Evolutionary conservation across 2,888 invertebrate species (phyloP).

Genomic region (Alloscopus bannaensis): DNA sequence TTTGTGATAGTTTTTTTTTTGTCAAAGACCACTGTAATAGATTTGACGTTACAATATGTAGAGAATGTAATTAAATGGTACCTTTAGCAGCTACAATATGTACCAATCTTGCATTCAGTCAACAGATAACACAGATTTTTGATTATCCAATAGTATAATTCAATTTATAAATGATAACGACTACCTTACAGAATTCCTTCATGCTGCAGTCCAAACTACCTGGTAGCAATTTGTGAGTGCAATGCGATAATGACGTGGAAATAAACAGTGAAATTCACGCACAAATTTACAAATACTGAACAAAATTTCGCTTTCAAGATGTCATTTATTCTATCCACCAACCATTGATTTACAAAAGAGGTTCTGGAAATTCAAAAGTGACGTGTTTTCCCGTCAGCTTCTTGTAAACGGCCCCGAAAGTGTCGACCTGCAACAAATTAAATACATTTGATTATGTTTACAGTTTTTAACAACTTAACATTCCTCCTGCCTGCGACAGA

Average conservation of each 20-base stretch:
- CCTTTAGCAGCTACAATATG: too few relatives aligned
- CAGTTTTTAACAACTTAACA: conserved; percentile 12
- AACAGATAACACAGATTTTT: too few relatives aligned
- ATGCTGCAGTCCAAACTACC: not conserved
- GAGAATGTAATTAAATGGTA: too few relatives aligned
- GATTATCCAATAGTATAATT: too few relatives aligned
- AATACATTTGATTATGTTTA: too few relatives aligned
- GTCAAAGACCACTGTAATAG: too few relatives aligned
- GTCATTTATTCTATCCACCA: conserved; percentile 56
- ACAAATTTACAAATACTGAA: conserved; percentile 21
- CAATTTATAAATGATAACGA: too few relatives aligned
- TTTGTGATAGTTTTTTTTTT: too few relatives aligned
- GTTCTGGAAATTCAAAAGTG: conserved; percentile 99
- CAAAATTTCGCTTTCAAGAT: conserved; percentile 36
- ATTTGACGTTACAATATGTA: too few relatives aligned
- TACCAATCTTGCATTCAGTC: too few relatives aligned
- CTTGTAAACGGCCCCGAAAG: conserved; percentile 98
- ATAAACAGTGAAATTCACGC: not conserved
- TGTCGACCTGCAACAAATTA: conserved; percentile 88
- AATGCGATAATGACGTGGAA: not conserved
- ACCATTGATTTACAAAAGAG: conserved; percentile 87
- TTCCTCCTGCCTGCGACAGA: not conserved
- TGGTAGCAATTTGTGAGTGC: too few relatives aligned
- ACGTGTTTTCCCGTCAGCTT: conserved; percentile 99
- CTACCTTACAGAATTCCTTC: not conserved